These are phyloP conservation scores for Apamea crenata DNA, from an alignment of 2,888 invertebrate species.

Conservation along the genomic window DNA sequence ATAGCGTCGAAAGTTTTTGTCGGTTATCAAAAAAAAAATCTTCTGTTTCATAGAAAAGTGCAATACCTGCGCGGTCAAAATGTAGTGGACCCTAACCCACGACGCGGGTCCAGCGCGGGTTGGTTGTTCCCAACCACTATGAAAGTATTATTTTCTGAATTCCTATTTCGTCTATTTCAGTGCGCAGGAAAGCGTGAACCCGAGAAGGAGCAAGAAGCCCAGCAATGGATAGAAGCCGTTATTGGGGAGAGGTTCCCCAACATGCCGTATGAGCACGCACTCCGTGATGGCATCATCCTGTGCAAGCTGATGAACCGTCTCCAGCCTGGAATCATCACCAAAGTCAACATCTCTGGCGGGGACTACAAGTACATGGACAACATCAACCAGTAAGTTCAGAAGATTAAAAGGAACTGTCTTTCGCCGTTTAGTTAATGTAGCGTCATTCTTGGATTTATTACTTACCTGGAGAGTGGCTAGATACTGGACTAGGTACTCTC, in stretches of 20 bases:
- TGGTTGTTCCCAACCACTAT: background rate
- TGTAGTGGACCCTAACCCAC: too few relatives aligned
- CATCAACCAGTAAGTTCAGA: slow-evolving; percentile 94
- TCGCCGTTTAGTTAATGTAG: background rate
- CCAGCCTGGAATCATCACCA: slow-evolving; percentile 95
- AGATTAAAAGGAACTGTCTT: background rate
- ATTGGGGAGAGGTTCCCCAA: slow-evolving; percentile 94
- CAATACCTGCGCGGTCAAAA: too few relatives aligned
- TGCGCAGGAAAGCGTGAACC: slow-evolving; percentile 95
- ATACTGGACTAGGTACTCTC: too few relatives aligned
- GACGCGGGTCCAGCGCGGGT: too few relatives aligned
- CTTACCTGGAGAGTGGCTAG: background rate
- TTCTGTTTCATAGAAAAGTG: too few relatives aligned
- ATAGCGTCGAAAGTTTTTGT: too few relatives aligned
- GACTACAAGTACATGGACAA: slow-evolving; percentile 99
- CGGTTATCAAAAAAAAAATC: too few relatives aligned
- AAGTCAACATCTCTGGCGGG: slow-evolving; percentile 95
- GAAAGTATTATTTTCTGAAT: background rate
- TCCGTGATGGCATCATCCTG: slow-evolving; percentile 95
- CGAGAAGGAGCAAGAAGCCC: slow-evolving; percentile 94
- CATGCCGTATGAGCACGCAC: slow-evolving; percentile 93
- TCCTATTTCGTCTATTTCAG: slow-evolving; percentile 84
- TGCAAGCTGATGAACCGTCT: slow-evolving; percentile 97
- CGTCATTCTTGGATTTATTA: background rate
- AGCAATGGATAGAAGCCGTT: slow-evolving; percentile 96